A percentile compares a stretch with the other conserved stretches of the same genome.
Evolutionary conservation across 1,140 invertebrate species (phyloP).

Genomic region (Daktulosphaira vitifoliae): DNA sequence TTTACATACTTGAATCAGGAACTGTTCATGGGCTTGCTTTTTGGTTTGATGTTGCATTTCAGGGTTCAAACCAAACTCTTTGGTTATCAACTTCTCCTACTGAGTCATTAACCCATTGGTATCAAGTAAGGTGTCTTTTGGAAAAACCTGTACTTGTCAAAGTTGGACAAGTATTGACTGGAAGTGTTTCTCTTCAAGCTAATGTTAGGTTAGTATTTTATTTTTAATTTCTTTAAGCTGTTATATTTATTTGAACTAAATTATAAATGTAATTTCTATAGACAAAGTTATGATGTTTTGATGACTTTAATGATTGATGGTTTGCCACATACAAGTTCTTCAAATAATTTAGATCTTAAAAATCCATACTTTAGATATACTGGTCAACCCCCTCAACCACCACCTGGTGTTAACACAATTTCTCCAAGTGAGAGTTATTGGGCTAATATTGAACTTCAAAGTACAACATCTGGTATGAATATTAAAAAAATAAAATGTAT

Average conservation of each 20-base stretch:
- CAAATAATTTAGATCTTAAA: conserved; percentile 93
- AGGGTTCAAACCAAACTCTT: conserved; percentile 78
- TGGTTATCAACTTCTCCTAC: conserved; percentile 98
- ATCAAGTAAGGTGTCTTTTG: conserved; percentile 94
- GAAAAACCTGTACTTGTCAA: conserved; percentile 91
- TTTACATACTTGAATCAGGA: conserved; percentile 84
- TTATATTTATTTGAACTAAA: too few relatives aligned
- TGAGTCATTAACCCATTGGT: conserved; percentile 99
- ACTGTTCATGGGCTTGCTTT: conserved; percentile 96
- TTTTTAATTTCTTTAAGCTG: not conserved
- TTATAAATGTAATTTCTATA: conserved; percentile 37
- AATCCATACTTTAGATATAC: conserved; percentile 97
- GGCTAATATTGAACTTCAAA: conserved; percentile 69
- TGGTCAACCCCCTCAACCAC: conserved; percentile 74
- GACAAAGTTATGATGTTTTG: conserved; percentile 98
- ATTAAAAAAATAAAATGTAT: too few relatives aligned
- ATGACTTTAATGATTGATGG: conserved; percentile 88
- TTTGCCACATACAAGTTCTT: conserved; percentile 63
- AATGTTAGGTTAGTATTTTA: conserved; percentile 67
- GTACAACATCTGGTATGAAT: conserved; percentile 49
- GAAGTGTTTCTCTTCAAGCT: conserved; percentile 77
- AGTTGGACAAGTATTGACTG: conserved; percentile 83
- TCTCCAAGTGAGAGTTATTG: conserved; percentile 89
- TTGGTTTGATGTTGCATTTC: conserved; percentile 99
- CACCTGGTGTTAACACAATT: conserved; percentile 76